Base-by-base conservation (phyloP, 2,888 invertebrate species). In the Drosophila picticornis region DNA sequence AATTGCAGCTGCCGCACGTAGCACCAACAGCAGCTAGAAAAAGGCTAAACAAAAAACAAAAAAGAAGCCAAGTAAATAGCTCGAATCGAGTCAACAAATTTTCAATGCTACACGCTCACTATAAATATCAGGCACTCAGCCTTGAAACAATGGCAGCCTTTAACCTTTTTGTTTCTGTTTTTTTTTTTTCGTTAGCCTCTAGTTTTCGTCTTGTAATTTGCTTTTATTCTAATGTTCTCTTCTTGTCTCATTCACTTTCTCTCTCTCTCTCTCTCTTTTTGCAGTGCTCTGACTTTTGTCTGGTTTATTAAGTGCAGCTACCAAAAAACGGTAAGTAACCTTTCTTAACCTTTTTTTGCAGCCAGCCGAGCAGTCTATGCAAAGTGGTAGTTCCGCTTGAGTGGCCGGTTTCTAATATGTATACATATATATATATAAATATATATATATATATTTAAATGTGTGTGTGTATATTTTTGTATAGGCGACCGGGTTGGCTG, bases 51-150 rank as follows among this genome's bases (percentile, higher is more conserved):
- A 52, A 40, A 51, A 38, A 34, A 40, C 46, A 38, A 34, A 34
- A 64, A 50, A 68, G 27, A 27, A 27, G 32, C 25, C n/a, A 48
- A 29, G 13, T 9, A 46, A 25, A 46, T 7, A 22, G 22, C 32
- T 51, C 10, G 40, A 52, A 56, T 43, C 55, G 38, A 58, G 52
- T 48, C 60, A 53, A 66, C 62, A 62, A 80, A 53, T 56, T 75
- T 67, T 43, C 53, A 29, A 53, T 71, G 57, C 62, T 59, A 50
- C 72, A 62, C 52, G 66, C 31, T 53, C 22, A 48, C 72, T 71
- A 72, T 79, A 87, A 78, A 82, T 78, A 76, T 81, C 38, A 64
- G 65, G 72, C 85, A 81, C 85, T 88, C 88, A 88, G 88, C 88
- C 84, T 77, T 84, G 77, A 84, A 84, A 88, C 84, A 74, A 86